Evolutionary conservation across 1,140 invertebrate species (phyloP).

Genomic region (Hyphantria cunea): DNA sequence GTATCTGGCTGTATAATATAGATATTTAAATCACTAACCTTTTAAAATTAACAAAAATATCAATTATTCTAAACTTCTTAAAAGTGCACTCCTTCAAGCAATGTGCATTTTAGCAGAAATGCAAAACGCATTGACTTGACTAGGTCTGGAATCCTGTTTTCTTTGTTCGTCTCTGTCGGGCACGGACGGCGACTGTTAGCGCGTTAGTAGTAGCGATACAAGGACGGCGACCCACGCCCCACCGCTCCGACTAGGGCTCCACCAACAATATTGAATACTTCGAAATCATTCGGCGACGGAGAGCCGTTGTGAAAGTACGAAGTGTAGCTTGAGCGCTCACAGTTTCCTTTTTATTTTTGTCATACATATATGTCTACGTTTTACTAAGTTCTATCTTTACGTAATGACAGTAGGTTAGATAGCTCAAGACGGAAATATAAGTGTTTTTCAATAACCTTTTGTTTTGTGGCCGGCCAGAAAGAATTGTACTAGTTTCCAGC

Average conservation of each 20-base stretch:
- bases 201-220: constrained; percentile 34
- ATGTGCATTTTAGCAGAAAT: constrained; percentile 19
- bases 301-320: constrained; percentile 11
- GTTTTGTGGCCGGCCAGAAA: neutral
- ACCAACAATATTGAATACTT: constrained; percentile 19
- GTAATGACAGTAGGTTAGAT: neutral
- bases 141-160: constrained; percentile 28
- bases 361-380: too few species aligned
- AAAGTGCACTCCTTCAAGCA: constrained; percentile 11
- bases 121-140: constrained; percentile 28
- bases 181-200: constrained; percentile 37
- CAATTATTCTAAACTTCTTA: constrained; percentile 41
- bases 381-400: neutral
- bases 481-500: neutral
- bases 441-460: neutral
- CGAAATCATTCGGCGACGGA: constrained; percentile 45
- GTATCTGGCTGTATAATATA: constrained; percentile 15
- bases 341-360: neutral
- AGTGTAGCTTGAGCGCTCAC: neutral
- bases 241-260: constrained; percentile 39
- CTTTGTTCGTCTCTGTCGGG: constrained; percentile 51
- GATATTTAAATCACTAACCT: constrained; percentile 51
- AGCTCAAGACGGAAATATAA: neutral
- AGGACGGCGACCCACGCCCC: constrained; percentile 46
- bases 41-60: constrained; percentile 39